Conservation (phyloP, 2,113 vertebrate genomes). For the Shinisaurus crocodilurus region DNA sequence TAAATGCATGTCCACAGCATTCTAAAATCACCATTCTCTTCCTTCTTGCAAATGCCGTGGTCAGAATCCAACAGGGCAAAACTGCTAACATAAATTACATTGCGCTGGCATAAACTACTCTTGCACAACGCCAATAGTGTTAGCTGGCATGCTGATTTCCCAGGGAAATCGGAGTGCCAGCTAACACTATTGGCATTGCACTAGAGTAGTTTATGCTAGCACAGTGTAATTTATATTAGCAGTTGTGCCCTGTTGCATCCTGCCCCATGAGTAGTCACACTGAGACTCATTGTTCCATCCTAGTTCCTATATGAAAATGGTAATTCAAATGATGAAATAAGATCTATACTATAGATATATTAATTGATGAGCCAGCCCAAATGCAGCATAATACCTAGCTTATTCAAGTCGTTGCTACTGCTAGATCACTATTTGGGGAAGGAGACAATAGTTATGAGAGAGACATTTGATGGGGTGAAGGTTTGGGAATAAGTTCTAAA, state of each 20-base stretch:
- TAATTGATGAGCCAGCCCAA: background rate
- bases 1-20: background rate
- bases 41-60: background rate
- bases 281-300: background rate
- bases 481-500: background rate
- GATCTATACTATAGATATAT: no score
- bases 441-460: background rate
- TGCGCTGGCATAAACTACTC: no score
- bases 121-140: no score
- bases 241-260: no score
- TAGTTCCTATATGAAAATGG: background rate
- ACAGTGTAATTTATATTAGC: no score
- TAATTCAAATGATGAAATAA: no score
- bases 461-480: background rate
- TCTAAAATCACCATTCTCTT: background rate
- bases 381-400: background rate
- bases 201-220: no score
- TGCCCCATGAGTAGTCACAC: background rate
- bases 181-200: no score
- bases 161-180: no score
- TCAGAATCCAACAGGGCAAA: no score
- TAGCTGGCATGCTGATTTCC: no score
- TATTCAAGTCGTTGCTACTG: background rate
- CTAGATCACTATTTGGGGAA: background rate
- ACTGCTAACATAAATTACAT: no score